phyloP scores from a whole-genome alignment of 2,888 invertebrate species.

The Cantharis rustica region DNA sequence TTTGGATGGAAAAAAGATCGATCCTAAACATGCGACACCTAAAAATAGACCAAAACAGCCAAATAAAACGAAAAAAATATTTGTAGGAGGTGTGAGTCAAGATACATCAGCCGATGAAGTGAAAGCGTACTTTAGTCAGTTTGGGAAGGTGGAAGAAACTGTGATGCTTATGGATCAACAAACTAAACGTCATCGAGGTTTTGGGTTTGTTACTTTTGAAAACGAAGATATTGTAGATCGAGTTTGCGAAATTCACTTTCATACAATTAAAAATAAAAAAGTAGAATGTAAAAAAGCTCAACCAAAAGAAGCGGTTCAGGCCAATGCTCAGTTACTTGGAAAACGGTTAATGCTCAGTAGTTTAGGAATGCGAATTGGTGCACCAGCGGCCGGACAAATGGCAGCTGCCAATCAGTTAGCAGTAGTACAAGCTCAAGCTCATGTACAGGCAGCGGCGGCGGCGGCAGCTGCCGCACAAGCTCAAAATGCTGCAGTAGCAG shows the following conservation, averaged over 20 bases:
- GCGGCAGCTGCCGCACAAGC: slow-evolving; percentile 62
- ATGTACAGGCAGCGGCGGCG: slow-evolving; percentile 54
- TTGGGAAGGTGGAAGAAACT: slow-evolving; percentile 88
- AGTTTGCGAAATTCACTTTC: slow-evolving; percentile 92
- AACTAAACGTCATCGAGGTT: slow-evolving; percentile 88
- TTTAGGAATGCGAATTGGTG: slow-evolving; percentile 69
- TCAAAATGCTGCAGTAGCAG: slow-evolving; percentile 65
- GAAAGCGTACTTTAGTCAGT: slow-evolving; percentile 87
- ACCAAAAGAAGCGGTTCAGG: slow-evolving; percentile 85
- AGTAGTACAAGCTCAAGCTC: slow-evolving; percentile 58
- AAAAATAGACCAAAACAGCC: slow-evolving; percentile 85
- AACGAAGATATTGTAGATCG: slow-evolving; percentile 90
- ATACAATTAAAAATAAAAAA: slow-evolving; percentile 91
- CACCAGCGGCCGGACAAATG: slow-evolving; percentile 59
- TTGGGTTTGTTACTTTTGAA: slow-evolving; percentile 91
- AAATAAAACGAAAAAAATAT: slow-evolving; percentile 90
- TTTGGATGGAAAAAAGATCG: slow-evolving; percentile 91
- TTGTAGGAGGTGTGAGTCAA: slow-evolving; percentile 90
- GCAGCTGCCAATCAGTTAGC: slow-evolving; percentile 66
- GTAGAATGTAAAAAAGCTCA: slow-evolving; percentile 91
- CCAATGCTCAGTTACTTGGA: slow-evolving; percentile 69
- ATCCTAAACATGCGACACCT: slow-evolving; percentile 92
- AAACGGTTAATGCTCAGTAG: slow-evolving; percentile 74
- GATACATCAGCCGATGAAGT: slow-evolving; percentile 91
- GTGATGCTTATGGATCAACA: slow-evolving; percentile 95